Evolutionary conservation across 2,888 invertebrate genomes (phyloP).

Genomic region (Oscheius myriophilus): DNA sequence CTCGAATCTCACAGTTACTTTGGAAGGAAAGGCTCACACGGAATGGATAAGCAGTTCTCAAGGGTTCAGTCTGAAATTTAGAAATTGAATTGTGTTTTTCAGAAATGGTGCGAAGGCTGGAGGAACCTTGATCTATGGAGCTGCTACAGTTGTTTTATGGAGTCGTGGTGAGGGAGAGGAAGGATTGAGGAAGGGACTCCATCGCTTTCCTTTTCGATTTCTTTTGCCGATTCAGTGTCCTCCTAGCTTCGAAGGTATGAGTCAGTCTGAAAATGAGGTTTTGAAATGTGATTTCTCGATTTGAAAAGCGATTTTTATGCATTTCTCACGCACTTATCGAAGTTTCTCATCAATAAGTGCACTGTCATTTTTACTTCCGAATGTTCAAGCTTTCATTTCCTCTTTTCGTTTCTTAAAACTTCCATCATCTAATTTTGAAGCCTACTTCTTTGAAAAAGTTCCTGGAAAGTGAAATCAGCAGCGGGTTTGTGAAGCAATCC

Average conservation of each 20-base stretch:
- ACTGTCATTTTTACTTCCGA: not conserved
- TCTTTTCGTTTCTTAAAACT: no score
- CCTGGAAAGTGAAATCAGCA: no score
- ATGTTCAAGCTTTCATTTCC: no score
- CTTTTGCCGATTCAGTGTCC: conserved; percentile 15
- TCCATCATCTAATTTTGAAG: no score
- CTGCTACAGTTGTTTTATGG: not conserved
- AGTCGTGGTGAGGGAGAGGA: not conserved
- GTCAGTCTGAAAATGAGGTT: not conserved
- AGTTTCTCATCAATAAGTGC: not conserved
- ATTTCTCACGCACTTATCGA: not conserved
- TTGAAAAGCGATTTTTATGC: not conserved
- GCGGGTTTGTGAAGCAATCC: no score
- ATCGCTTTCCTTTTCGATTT: conserved; percentile 25
- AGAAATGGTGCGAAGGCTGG: conserved; percentile 1
- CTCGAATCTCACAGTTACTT: conserved; percentile 9
- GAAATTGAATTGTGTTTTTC: not conserved
- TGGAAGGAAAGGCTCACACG: conserved; percentile 1
- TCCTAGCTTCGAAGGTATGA: conserved; percentile 32
- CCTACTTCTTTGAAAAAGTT: no score
- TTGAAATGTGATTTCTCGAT: not conserved
- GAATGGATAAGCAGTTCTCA: not conserved
- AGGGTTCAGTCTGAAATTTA: no score
- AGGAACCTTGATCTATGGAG: not conserved
- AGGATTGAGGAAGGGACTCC: conserved; percentile 2